Conservation (phyloP, 2,797 vertebrate species). For the Argya squamiceps region DNA sequence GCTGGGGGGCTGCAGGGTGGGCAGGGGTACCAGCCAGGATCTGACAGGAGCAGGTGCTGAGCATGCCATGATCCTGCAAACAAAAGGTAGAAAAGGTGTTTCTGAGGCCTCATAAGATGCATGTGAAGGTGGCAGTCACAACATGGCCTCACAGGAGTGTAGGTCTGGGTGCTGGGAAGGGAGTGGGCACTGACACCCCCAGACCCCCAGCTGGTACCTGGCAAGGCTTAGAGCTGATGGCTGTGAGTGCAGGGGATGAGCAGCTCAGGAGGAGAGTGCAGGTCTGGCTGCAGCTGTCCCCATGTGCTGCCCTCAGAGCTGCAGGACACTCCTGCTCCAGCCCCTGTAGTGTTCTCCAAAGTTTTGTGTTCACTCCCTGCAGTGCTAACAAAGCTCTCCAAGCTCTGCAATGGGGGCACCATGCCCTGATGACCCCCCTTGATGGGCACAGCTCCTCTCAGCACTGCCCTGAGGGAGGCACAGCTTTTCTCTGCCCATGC, state of each 20-base stretch:
- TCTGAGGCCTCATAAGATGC: accelerated
- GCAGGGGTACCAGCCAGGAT: accelerated
- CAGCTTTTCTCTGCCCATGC: background rate
- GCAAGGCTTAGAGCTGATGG: accelerated
- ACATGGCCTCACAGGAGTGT: accelerated
- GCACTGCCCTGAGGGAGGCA: background rate
- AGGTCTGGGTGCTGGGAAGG: background rate
- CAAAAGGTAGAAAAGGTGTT: background rate
- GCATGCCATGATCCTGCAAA: accelerated
- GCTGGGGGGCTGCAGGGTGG: background rate
- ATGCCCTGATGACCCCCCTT: background rate
- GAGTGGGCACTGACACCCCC: background rate
- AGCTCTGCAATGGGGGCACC: background rate
- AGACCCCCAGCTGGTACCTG: background rate
- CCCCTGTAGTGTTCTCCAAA: background rate
- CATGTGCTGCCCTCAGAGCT: background rate
- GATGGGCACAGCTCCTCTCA: background rate
- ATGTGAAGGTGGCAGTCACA: background rate
- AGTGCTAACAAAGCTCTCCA: background rate
- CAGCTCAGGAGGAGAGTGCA: background rate
- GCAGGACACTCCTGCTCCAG: background rate
- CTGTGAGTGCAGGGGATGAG: accelerated
- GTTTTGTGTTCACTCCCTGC: accelerated
- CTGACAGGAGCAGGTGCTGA: background rate
- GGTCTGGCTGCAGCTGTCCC: background rate